Base-by-base conservation (phyloP, 2,888 invertebrate genomes). In the Cephonodes hylas region DNA sequence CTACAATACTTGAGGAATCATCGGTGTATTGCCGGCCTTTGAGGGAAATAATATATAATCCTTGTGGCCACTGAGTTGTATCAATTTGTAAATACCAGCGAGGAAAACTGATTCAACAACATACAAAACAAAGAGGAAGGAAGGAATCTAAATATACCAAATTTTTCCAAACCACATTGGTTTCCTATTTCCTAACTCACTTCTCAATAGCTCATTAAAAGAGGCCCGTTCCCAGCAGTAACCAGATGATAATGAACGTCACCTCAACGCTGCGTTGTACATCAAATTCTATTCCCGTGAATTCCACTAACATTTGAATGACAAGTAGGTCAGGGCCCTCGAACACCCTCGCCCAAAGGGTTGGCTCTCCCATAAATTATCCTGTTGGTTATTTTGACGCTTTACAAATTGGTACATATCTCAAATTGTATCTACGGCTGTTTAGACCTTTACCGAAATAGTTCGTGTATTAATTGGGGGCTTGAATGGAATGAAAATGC, bases 301-400 rank as follows among this genome's bases (percentile, higher is more conserved):
- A 10, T 44, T 13, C 18, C 38, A 44, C 46, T 34, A 27, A 59
- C 31, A 18, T 56, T 59, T 53, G 38, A 62, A 42, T 46, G 59
- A 53, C 53, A 59, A 53, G 42, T 42, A 13, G 53, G 42, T 42
- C 42, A 44, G 20, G 42, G 59, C 25, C 15, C 42, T 42, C 58
- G 42, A 58, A 58, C 31, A 53, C 59, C 53, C 27, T 10, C 62
- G 38, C 53, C 59, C 38, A 27, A 42, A 59, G 62, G 62, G 58
- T 62, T 59, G 59, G 23, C 59, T 48, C 25, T 42, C 42, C 22
- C 62, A 59, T 62, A 62, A 62, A 62, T 62, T 62, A 62, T 59
- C 31, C 44, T 48, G 10, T n/a, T 38, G 59, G 53, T 42, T 62
- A 53, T 59, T 62, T 59, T 42, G 53, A 62, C 59, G 46, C 53